Base-by-base conservation (phyloP, 2,113 vertebrate species). In the Calyptomena viridis region DNA sequence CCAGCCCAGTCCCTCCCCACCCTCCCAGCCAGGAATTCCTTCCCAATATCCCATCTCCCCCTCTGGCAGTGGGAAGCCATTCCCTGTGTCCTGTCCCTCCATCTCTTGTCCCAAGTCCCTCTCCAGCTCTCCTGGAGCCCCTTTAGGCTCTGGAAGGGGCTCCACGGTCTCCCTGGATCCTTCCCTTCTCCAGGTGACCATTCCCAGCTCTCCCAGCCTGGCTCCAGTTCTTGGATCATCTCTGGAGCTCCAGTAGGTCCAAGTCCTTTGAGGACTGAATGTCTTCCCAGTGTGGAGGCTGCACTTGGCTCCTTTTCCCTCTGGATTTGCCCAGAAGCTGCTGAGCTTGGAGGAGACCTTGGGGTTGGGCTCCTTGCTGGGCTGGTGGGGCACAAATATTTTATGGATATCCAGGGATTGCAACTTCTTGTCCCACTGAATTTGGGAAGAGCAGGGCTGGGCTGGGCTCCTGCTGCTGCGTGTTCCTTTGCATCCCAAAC, bases 351-450 rank as follows among this genome's bases (percentile, higher is more conserved):
- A 77, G 46, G 23, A 40, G 31, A 47, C 4, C 42, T 60, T 27
- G 18, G 50, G 4, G 0, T 17, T 19, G 60, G 18, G 24, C 69
- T 76, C 11, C 59, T 30, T 10, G 37, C 39, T 35, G 74, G 37
- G 2, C 27, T 20, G 44, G 22, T 44, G 56, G 42, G 30, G 68
- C 28, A 4, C 0, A 13, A 39, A 7, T 9, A n/a, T 23, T 59
- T 52, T 20, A 0, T 23, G 28, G 80, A 19, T 19, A 27, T 6
- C 22, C 33, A 15, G 53, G 25, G 47, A 10, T 5, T 17, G 63
- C 6, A 22, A 4, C 14, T 8, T n/a, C 35, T 14, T 6, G 28
- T 18, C 35, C 21, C 24, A 0, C 0, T 0, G 23, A 17, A 12
- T 62, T 35, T 35, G 55, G 46, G 69, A 25, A 18, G 35, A 50